A percentile compares a stretch with the other conserved stretches of the same genome.
phyloP scores from a whole-genome alignment of 2,888 invertebrate species.

The Sinopyrophorus schimmeli region DNA sequence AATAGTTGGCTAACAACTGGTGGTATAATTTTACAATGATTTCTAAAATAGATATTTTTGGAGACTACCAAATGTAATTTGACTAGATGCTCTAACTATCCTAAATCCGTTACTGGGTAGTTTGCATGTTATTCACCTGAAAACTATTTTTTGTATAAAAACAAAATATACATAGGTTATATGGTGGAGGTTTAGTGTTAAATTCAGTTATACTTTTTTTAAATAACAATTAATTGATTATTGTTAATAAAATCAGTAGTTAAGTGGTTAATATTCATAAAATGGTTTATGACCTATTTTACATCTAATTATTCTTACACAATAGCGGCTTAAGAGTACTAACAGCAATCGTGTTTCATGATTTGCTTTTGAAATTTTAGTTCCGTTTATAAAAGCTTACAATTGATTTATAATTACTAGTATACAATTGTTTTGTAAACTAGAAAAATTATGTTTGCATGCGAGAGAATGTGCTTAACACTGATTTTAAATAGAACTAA shows the following conservation, averaged over 20 bases:
- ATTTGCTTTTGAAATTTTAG: slow-evolving; percentile 28
- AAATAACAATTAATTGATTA: slow-evolving; percentile 23
- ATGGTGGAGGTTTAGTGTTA: too few relatives aligned
- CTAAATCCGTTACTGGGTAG: too few relatives aligned
- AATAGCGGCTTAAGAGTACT: slow-evolving; percentile 25
- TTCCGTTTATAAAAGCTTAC: slow-evolving; percentile 27
- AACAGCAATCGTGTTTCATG: slow-evolving; percentile 24
- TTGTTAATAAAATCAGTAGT: slow-evolving; percentile 28
- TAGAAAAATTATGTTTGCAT: slow-evolving; percentile 12
- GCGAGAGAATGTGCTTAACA: slow-evolving; percentile 18
- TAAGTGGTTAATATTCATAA: slow-evolving; percentile 30
- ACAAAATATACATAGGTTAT: too few relatives aligned
- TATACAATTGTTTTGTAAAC: slow-evolving; percentile 22
- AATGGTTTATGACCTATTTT: slow-evolving; percentile 32
- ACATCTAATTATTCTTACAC: slow-evolving; percentile 33
- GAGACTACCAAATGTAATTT: too few relatives aligned
- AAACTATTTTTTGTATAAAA: too few relatives aligned
- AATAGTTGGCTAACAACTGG: too few relatives aligned
- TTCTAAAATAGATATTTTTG: too few relatives aligned
- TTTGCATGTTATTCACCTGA: too few relatives aligned
- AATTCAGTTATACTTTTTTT: too few relatives aligned
- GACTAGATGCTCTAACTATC: too few relatives aligned
- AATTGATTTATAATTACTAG: slow-evolving; percentile 27
- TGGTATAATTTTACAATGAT: too few relatives aligned
- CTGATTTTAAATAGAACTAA: slow-evolving; percentile 1